Percentiles rank a stretch among this genome's conserved stretches.
These are phyloP conservation scores for Atherinomorus stipes DNA, from an alignment of 2,113 vertebrate genomes.

Conservation along the genomic window DNA sequence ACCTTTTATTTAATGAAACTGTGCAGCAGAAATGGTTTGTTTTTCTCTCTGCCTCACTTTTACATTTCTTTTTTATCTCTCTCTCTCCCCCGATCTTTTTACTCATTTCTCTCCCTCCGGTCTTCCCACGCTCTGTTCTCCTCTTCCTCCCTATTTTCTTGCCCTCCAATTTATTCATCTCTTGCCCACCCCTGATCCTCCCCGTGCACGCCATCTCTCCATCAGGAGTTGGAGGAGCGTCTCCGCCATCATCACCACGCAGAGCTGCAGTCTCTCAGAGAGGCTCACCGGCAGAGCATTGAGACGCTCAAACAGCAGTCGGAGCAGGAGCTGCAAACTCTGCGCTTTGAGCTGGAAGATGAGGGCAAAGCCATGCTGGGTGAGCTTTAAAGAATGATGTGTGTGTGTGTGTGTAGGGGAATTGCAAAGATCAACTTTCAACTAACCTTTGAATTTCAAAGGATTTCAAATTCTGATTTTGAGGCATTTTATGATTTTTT, in stretches of 20 bases:
- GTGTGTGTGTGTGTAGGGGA: background rate
- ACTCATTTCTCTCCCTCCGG: background rate
- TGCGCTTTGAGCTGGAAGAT: conserved; percentile 96
- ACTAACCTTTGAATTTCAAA: no score
- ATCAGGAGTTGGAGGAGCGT: conserved; percentile 91
- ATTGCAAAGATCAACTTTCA: conserved; percentile 4
- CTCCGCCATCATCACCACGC: conserved; percentile 92
- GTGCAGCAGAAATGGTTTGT: background rate
- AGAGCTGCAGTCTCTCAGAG: conserved; percentile 92
- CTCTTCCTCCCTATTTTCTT: no score
- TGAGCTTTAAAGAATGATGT: conserved; percentile 56
- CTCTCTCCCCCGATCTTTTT: background rate
- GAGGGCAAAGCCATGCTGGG: conserved; percentile 99
- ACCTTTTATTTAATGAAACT: no score
- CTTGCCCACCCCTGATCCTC: background rate
- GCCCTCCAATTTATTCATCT: background rate
- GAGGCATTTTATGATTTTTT: no score
- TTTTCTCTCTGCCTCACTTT: background rate
- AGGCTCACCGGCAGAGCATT: conserved; percentile 93
- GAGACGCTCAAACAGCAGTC: conserved; percentile 95
- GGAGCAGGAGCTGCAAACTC: conserved; percentile 95
- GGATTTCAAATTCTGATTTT: no score
- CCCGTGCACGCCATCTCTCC: background rate
- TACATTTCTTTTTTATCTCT: background rate
- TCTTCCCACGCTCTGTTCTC: background rate